Evolutionary conservation across 2,113 vertebrate genomes (phyloP).

Genomic region (Lasiurus cinereus): DNA sequence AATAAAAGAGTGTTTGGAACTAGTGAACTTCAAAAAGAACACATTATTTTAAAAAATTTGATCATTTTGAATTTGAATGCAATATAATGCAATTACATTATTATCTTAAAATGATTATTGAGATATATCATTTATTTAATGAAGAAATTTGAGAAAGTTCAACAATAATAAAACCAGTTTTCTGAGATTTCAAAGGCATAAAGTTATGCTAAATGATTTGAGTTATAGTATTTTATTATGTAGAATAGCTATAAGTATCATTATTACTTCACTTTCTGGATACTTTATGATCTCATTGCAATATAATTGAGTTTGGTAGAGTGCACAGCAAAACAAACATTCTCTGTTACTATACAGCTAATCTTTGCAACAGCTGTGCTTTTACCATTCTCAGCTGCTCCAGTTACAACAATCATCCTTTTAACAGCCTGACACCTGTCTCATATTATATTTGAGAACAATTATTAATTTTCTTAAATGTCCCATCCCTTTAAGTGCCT

Average conservation of each 20-base stretch:
- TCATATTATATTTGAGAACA: constrained; percentile 82
- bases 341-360: constrained; percentile 71
- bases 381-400: constrained; percentile 79
- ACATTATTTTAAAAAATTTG: not conserved
- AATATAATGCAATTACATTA: not conserved
- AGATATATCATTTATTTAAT: not conserved
- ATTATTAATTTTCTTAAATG: constrained; percentile 82
- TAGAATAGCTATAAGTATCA: constrained; percentile 62
- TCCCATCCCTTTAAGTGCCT: constrained; percentile 62
- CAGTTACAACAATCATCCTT: constrained; percentile 74
- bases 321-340: constrained; percentile 71
- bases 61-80: constrained; percentile 4
- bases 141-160: not conserved
- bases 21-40: not conserved
- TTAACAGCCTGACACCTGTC: constrained; percentile 84
- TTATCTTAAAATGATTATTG: not conserved
- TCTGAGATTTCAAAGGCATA: not conserved
- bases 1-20: not conserved
- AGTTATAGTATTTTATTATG: constrained; percentile 64
- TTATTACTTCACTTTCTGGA: constrained; percentile 43
- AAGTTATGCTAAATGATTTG: constrained; percentile 56
- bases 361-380: constrained; percentile 82
- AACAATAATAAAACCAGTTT: not conserved
- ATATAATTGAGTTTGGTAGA: constrained; percentile 66
- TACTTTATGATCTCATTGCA: constrained; percentile 62